Percentiles rank a stretch among this genome's conserved stretches.
Evolutionary conservation across 2,113 vertebrate genomes (phyloP).

Genomic region (Nansenia antarctica): DNA sequence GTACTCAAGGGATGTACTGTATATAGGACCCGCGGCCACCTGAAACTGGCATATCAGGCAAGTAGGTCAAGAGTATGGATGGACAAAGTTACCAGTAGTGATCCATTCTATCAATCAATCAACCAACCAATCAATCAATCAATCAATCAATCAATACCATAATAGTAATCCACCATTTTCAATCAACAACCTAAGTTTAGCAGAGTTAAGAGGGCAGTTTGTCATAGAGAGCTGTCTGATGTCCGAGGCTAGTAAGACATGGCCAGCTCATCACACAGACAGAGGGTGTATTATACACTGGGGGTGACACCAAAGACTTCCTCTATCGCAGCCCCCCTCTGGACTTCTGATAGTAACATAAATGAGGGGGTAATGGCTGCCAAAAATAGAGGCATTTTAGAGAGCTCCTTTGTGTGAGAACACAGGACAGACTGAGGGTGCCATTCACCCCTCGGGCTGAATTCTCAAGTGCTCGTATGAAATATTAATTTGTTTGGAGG

Average conservation of each 20-base stretch:
- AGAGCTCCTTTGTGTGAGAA: constrained; percentile 49
- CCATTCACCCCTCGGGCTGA: constrained; percentile 35
- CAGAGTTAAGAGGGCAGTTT: constrained; percentile 6
- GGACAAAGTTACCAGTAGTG: background rate
- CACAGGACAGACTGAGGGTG: constrained; percentile 20
- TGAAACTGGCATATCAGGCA: background rate
- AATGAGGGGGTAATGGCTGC: constrained; percentile 55
- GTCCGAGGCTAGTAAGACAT: constrained; percentile 8
- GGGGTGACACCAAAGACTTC: constrained; percentile 43
- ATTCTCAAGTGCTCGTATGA: constrained; percentile 50
- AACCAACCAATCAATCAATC: background rate
- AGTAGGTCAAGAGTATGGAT: background rate
- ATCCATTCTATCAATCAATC: background rate
- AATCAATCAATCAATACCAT: background rate
- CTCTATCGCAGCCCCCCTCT: constrained; percentile 41
- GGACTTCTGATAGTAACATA: constrained; percentile 44
- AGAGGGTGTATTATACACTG: constrained; percentile 54
- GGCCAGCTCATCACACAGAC: constrained; percentile 28
- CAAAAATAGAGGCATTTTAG: constrained; percentile 57
- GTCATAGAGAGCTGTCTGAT: constrained; percentile 3
- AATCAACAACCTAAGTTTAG: background rate
- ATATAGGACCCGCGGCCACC: no score
- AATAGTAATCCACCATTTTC: background rate
- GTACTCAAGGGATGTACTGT: no score
- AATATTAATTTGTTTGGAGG: constrained; percentile 62